These are phyloP conservation scores for Phylloscopus whistleri DNA, from an alignment of 2,113 vertebrate species.

Conservation along the genomic window DNA sequence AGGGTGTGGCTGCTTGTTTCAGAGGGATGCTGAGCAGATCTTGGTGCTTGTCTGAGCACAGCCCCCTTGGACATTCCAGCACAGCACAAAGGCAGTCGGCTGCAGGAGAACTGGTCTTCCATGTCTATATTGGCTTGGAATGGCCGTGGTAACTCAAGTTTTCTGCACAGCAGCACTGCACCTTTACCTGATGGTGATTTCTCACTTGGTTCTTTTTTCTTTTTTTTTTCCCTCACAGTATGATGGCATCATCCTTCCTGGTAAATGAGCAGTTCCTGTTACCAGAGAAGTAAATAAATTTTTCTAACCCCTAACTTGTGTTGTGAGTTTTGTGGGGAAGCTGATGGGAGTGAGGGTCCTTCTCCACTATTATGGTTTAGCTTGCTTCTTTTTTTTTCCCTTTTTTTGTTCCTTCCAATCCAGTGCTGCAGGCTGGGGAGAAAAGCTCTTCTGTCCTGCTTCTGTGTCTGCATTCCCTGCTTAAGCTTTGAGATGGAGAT, in stretches of 20 bases:
- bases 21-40: background rate
- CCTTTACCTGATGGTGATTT: background rate
- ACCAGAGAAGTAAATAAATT: slow-evolving; percentile 75
- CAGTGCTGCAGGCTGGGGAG: background rate
- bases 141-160: background rate
- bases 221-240: slow-evolving; percentile 78
- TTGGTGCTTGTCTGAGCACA: background rate
- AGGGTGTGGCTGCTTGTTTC: background rate
- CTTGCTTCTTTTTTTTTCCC: background rate
- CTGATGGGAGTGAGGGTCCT: background rate
- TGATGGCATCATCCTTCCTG: slow-evolving; percentile 97
- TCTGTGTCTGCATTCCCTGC: background rate
- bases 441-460: background rate
- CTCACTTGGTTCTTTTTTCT: background rate
- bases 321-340: slow-evolving; percentile 42
- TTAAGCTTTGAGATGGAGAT: background rate
- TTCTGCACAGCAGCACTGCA: background rate
- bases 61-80: background rate
- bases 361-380: background rate
- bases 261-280: slow-evolving; percentile 85
- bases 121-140: background rate
- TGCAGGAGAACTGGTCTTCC: background rate
- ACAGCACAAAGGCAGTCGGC: background rate
- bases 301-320: slow-evolving; percentile 15
- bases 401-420: background rate